Conservation (phyloP, 2,888 invertebrate species). For the Polyommatus icarus region DNA sequence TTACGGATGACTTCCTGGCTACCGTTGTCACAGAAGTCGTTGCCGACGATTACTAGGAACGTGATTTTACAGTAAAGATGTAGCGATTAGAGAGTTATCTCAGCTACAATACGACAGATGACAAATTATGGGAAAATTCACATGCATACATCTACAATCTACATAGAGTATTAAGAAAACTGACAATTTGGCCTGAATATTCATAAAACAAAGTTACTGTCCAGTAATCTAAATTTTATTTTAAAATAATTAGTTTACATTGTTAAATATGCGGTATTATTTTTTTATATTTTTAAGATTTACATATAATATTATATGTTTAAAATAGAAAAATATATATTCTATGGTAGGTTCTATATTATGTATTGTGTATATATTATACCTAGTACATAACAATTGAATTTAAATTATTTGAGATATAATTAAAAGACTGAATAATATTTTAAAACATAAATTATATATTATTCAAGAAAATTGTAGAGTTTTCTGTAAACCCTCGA, state of each 20-base stretch:
- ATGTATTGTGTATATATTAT: no score
- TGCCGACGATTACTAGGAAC: neutral
- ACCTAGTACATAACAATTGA: neutral
- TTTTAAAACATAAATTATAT: neutral
- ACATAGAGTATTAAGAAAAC: neutral
- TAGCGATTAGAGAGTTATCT: slow-evolving; percentile 7
- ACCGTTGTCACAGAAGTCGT: neutral
- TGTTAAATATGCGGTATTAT: no score
- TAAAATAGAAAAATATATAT: neutral
- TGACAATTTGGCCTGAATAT: neutral
- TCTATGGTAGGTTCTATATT: neutral
- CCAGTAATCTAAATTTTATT: neutral
- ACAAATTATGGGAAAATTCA: slow-evolving; percentile 4
- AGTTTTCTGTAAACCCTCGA: neutral
- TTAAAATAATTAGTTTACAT: no score
- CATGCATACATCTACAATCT: neutral
- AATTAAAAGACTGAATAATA: neutral
- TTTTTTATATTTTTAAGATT: neutral
- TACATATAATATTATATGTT: neutral
- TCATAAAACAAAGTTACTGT: neutral
- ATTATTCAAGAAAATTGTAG: neutral
- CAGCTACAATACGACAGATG: neutral
- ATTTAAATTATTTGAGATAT: neutral
- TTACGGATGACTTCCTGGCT: neutral
- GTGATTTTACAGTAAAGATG: neutral